Conservation (phyloP, 2,113 vertebrate species). For the Platysteira castanea region DNA sequence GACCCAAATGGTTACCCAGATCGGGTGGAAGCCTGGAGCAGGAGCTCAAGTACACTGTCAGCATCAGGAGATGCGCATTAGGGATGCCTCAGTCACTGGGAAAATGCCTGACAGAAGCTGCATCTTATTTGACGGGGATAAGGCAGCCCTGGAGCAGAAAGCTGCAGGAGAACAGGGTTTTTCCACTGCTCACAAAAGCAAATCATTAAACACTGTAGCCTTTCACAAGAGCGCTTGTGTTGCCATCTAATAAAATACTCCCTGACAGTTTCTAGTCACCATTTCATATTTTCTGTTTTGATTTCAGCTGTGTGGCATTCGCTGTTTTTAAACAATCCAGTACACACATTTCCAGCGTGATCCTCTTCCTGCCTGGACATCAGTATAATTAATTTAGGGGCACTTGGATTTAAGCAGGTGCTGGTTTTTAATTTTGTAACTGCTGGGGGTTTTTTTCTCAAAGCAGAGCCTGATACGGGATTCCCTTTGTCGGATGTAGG, state of each 20-base stretch:
- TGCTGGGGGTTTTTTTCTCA: not conserved
- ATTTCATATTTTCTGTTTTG: not conserved
- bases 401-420: not conserved
- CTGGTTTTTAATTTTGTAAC: not conserved
- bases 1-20: accelerated
- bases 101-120: not conserved
- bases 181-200: constrained; percentile 14
- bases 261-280: not conserved
- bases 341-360: not conserved
- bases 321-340: not conserved
- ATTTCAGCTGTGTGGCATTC: not conserved
- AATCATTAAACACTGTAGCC: not conserved
- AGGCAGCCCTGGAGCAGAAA: not conserved
- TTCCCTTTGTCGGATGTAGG: not conserved
- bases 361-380: not conserved
- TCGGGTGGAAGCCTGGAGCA: not conserved
- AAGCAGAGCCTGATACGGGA: not conserved
- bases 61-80: not conserved
- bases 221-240: not conserved
- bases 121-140: not conserved
- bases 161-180: constrained; percentile 14
- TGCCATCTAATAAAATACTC: not conserved
- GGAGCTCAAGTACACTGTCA: not conserved
- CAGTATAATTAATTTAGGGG: not conserved
- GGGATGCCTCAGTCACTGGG: not conserved